phyloP scores from a whole-genome alignment of 2,113 vertebrate species.

The Solea senegalensis region DNA sequence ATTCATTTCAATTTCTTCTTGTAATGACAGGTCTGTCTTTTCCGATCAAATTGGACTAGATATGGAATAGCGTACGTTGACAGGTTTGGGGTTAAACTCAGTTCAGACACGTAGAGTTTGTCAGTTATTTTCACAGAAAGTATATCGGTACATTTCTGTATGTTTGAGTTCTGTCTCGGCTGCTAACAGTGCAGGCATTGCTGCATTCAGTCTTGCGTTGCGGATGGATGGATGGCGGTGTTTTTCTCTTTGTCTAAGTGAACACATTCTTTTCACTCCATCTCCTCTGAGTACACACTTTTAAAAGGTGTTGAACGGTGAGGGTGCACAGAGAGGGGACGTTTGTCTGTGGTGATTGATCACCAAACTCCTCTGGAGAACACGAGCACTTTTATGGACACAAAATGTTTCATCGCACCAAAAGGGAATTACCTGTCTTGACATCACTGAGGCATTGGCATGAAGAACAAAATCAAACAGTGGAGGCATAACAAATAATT shows the following conservation, averaged over 20 bases:
- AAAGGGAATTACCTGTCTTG: slow-evolving; percentile 11
- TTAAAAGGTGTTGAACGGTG: slow-evolving; percentile 11
- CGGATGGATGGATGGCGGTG: slow-evolving; percentile 4
- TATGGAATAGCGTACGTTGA: too few relatives aligned
- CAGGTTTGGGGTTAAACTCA: too few relatives aligned
- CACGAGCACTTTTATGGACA: background rate
- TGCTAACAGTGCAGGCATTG: background rate
- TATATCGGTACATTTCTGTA: slow-evolving; percentile 16
- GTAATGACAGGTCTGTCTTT: too few relatives aligned
- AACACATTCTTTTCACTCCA: slow-evolving; percentile 14
- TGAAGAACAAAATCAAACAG: too few relatives aligned
- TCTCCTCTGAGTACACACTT: slow-evolving; percentile 11
- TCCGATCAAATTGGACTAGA: too few relatives aligned
- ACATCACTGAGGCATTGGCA: background rate
- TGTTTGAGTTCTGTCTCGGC: slow-evolving; percentile 7
- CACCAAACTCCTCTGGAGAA: background rate
- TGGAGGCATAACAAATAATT: too few relatives aligned
- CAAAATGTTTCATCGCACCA: slow-evolving; percentile 1
- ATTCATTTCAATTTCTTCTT: too few relatives aligned
- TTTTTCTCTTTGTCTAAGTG: slow-evolving; percentile 12
- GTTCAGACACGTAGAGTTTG: too few relatives aligned
- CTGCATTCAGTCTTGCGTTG: slow-evolving; percentile 19
- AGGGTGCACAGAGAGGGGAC: background rate
- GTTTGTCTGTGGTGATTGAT: slow-evolving; percentile 13
- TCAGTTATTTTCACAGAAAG: slow-evolving; percentile 13